These are phyloP conservation scores for Lophius piscatorius DNA, from an alignment of 2,113 vertebrate genomes.

Conservation along the genomic window DNA sequence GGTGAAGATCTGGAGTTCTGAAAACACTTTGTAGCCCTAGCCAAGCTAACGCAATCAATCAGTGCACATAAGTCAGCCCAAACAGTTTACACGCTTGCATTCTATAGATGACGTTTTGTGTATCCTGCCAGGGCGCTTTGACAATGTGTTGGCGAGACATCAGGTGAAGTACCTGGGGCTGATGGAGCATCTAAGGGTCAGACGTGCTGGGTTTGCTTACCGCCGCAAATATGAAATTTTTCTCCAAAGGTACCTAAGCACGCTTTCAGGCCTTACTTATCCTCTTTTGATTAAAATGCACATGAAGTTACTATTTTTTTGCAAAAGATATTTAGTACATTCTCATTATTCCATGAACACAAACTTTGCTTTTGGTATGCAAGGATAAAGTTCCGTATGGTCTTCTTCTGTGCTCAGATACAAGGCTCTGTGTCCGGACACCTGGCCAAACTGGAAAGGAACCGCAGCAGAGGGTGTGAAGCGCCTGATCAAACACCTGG, in stretches of 20 bases:
- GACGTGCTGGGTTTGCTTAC: slow-evolving; percentile 93
- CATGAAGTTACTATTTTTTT: background rate
- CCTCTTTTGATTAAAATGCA: background rate
- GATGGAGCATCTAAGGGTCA: slow-evolving; percentile 94
- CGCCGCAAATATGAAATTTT: slow-evolving; percentile 92
- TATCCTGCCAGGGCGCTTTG: slow-evolving; percentile 85
- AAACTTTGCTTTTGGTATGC: background rate
- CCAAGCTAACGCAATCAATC: background rate
- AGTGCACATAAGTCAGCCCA: background rate
- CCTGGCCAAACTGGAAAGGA: slow-evolving; percentile 95
- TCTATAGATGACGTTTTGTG: background rate
- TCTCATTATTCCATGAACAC: background rate
- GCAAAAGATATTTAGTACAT: background rate
- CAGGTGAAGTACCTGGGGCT: slow-evolving; percentile 97
- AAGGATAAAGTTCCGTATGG: background rate
- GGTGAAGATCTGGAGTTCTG: slow-evolving; percentile 58
- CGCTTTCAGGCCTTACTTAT: background rate
- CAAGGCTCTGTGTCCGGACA: slow-evolving; percentile 93
- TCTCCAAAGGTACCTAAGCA: slow-evolving; percentile 84
- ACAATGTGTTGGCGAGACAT: slow-evolving; percentile 89
- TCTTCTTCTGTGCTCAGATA: slow-evolving; percentile 79
- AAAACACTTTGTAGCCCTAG: background rate
- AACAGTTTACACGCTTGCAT: slow-evolving; percentile 1
- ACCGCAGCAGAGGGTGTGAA: slow-evolving; percentile 89
- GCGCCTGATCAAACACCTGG: slow-evolving; percentile 87